Percentiles rank a stretch among this genome's conserved stretches.
phyloP scores from a whole-genome alignment of 2,888 invertebrate species.

The Psylliodes chrysocephalus region DNA sequence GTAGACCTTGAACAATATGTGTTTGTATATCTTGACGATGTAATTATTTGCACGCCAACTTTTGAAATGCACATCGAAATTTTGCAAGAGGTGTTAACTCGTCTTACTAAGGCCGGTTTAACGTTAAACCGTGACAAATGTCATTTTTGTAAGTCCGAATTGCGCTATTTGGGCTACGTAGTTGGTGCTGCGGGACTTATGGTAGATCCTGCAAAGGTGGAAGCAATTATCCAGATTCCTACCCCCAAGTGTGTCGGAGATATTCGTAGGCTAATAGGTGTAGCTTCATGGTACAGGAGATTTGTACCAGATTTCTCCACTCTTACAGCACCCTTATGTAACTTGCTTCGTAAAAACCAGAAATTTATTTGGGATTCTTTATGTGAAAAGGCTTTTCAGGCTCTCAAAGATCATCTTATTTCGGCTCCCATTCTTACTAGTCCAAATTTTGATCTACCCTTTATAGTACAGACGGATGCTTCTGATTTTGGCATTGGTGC shows the following conservation, averaged over 20 bases:
- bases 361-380: slow-evolving; percentile 38
- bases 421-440: not conserved
- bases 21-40: slow-evolving; percentile 47
- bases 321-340: slow-evolving; percentile 45
- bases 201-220: slow-evolving; percentile 23
- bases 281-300: too few species aligned
- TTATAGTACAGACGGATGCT: not conserved
- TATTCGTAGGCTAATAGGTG: slow-evolving; percentile 50
- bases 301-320: slow-evolving; percentile 45
- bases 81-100: slow-evolving; percentile 36
- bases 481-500: slow-evolving; percentile 41
- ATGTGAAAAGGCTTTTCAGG: not conserved
- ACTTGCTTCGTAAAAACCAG: slow-evolving; percentile 43
- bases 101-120: slow-evolving; percentile 44
- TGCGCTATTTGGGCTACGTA: too few species aligned
- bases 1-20: slow-evolving; percentile 43
- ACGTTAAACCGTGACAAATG: slow-evolving; percentile 49
- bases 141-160: slow-evolving; percentile 51
- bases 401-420: not conserved
- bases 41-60: slow-evolving; percentile 51
- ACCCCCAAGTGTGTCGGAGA: slow-evolving; percentile 45
- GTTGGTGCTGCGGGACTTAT: slow-evolving; percentile 49
- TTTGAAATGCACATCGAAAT: slow-evolving; percentile 41
- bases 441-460: not conserved
- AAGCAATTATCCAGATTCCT: slow-evolving; percentile 39